These are phyloP conservation scores for Drosophila busckii DNA, from an alignment of 1,140 invertebrate genomes.

Conservation along the genomic window DNA sequence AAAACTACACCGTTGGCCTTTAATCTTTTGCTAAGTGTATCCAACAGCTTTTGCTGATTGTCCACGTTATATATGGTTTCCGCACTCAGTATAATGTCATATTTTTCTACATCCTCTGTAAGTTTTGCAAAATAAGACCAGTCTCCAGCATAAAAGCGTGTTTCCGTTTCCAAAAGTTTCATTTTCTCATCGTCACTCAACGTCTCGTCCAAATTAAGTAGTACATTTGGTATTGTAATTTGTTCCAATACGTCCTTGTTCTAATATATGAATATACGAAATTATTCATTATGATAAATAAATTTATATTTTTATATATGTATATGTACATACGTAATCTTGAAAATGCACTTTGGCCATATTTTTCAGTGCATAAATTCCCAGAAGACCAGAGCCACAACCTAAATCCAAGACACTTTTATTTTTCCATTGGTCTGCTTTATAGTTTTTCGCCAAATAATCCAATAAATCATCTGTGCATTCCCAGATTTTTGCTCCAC, in stretches of 20 bases:
- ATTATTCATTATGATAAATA: slow-evolving; percentile 8
- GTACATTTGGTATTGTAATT: slow-evolving; percentile 88
- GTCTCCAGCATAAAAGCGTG: slow-evolving; percentile 89
- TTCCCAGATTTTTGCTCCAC: slow-evolving; percentile 94
- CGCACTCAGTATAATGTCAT: slow-evolving; percentile 91
- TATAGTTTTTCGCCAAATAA: slow-evolving; percentile 81
- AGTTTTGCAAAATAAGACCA: slow-evolving; percentile 85
- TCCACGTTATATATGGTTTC: slow-evolving; percentile 94
- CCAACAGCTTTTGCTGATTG: slow-evolving; percentile 87
- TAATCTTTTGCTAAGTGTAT: slow-evolving; percentile 85
- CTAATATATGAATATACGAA: slow-evolving; percentile 18
- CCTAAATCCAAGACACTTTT: slow-evolving; percentile 89
- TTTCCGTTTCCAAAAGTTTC: slow-evolving; percentile 72
- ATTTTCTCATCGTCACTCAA: slow-evolving; percentile 67
- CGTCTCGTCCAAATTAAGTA: slow-evolving; percentile 83
- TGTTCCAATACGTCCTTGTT: slow-evolving; percentile 69
- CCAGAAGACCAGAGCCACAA: slow-evolving; percentile 91
- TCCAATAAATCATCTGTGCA: slow-evolving; percentile 88
- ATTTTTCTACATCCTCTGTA: slow-evolving; percentile 81
- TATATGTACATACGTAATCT: slow-evolving; percentile 88
- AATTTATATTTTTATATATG: slow-evolving; percentile 1
- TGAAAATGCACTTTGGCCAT: slow-evolving; percentile 89
- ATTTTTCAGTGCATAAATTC: slow-evolving; percentile 84
- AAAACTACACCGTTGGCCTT: slow-evolving; percentile 84
- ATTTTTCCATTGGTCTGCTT: slow-evolving; percentile 27